A percentile compares a stretch with the other conserved stretches of the same genome.
These are phyloP conservation scores for Lepidurus couesii DNA, from an alignment of 1,140 invertebrate genomes.

Conservation along the genomic window DNA sequence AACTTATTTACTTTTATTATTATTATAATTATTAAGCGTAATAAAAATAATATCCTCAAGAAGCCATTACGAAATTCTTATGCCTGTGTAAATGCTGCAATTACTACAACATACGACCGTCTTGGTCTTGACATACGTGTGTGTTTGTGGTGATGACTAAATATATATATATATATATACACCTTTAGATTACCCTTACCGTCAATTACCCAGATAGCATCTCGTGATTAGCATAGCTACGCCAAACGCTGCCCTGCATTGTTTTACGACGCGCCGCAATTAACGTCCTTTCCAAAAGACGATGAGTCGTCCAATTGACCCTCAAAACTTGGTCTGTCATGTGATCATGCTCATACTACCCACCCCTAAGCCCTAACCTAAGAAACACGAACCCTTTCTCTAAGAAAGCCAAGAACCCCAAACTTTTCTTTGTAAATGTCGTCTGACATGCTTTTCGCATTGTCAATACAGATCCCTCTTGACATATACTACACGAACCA, in stretches of 20 bases:
- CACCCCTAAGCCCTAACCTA: no score
- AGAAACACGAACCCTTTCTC: no score
- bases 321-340: not conserved
- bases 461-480: not conserved
- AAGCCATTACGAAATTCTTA: no score
- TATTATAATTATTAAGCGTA: no score
- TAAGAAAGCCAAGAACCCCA: not conserved
- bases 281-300: not conserved
- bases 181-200: not conserved
- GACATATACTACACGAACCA: not conserved
- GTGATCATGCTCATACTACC: no score
- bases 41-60: no score
- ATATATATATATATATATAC: not conserved
- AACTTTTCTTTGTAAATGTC: not conserved
- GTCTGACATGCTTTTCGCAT: conserved; percentile 8
- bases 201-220: not conserved
- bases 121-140: no score
- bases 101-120: no score
- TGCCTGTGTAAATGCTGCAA: no score
- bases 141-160: no score
- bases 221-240: not conserved
- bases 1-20: no score
- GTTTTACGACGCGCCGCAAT: conserved; percentile 8
- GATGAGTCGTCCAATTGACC: not conserved
- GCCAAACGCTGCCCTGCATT: not conserved